Evolutionary conservation across 2,888 invertebrate species (phyloP).

Genomic region (Palloptera scutellata): DNA sequence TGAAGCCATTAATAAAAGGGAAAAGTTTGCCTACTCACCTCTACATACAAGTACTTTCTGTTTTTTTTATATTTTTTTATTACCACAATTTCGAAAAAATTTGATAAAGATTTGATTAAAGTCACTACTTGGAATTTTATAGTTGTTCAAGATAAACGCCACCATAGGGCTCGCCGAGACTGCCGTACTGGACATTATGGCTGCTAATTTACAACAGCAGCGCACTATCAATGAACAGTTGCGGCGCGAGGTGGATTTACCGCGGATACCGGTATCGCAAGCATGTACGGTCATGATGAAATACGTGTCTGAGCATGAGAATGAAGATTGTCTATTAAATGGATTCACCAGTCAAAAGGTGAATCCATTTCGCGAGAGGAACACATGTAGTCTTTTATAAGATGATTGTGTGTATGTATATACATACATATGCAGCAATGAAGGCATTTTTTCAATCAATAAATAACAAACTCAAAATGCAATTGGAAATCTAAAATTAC

Average conservation of each 20-base stretch:
- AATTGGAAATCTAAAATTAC: too few species aligned
- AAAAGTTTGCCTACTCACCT: conserved; percentile 20
- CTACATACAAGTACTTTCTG: neutral
- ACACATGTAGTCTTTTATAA: conserved; percentile 86
- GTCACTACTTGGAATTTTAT: too few species aligned
- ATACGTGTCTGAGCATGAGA: conserved; percentile 88
- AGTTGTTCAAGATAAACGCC: conserved; percentile 33
- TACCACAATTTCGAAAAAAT: conserved; percentile 32
- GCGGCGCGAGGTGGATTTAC: conserved; percentile 87
- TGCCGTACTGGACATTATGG: conserved; percentile 92
- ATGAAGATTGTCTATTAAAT: conserved; percentile 90
- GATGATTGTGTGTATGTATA: too few species aligned
- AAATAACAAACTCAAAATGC: too few species aligned
- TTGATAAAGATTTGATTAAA: too few species aligned
- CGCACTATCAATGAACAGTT: conserved; percentile 89
- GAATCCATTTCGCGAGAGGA: conserved; percentile 95
- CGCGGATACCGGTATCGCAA: conserved; percentile 77
- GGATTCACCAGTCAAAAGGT: conserved; percentile 95
- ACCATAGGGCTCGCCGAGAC: conserved; percentile 72
- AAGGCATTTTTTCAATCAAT: too few species aligned
- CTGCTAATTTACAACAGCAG: conserved; percentile 93
- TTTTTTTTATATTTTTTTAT: neutral
- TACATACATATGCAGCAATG: too few species aligned
- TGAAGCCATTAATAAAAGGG: too few species aligned
- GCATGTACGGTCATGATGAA: conserved; percentile 94